Base-by-base conservation (phyloP, 2,113 vertebrate species). In the Tragulus kanchil region DNA sequence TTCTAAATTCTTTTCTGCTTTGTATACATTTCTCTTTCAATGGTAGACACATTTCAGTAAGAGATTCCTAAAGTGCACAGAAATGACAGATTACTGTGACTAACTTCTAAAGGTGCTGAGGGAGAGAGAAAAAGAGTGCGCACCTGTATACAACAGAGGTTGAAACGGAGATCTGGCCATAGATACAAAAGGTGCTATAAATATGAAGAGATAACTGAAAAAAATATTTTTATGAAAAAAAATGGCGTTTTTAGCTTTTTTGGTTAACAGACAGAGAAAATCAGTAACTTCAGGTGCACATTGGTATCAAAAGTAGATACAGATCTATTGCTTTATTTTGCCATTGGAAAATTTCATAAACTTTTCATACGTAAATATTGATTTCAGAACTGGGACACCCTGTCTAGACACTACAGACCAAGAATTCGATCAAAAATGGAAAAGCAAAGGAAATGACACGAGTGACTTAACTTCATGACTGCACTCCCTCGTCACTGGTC, bases 241-340 rank as follows among this genome's bases (percentile, higher is more conserved):
- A 50, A 52, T 84, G 11, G 8, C 1, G 61, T 56, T 89, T 52
- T 52, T 28, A 78, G 1, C 16, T n/a, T 93, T 67, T 90, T 86
- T 77, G 75, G 36, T 87, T 89, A 83, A 73, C 23, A 45, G 56
- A 96, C 28, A 81, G 25, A 86, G 36, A 87, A 90, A 96, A 81
- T n/a, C 67, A 31, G 45, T 64, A 85, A 36, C 8, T 91, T 95
- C 48, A 56, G 13, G 81, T 86, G 73, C 19, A 73, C 1, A 45
- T 61, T 26, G 78, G 11, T 90, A 92, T 92, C 56, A 87, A 89
- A 96, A 93, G 73, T n/a, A 90, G 89, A 79, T 71, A 73, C 2
- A 82, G 4, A 26, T 61, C 59, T n/a, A 56, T 86, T 83, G 71
- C 50, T 97, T 78, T 89, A 75, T 82, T 83, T 81, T 69, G 23